Evolutionary conservation across 2,888 invertebrate genomes (phyloP).

Genomic region (Odontocerum albicorne): DNA sequence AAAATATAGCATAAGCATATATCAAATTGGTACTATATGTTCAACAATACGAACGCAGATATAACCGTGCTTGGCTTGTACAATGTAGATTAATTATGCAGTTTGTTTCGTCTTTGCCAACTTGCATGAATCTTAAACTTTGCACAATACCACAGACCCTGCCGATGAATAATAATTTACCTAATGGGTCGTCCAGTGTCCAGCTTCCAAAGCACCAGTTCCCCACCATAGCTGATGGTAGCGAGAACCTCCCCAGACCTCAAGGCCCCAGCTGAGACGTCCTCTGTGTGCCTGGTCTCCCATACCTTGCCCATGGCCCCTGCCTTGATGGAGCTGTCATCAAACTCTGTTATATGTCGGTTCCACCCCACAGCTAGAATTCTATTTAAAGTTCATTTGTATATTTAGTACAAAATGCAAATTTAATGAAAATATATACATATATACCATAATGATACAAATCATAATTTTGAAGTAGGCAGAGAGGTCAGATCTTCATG

Average conservation of each 20-base stretch:
- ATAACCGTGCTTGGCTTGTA: no score
- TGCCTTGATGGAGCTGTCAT: conserved; percentile 55
- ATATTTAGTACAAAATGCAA: no score
- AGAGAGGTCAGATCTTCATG: no score
- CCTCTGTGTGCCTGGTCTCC: conserved; percentile 72
- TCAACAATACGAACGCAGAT: no score
- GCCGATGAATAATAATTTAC: conserved; percentile 39
- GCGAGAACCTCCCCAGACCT: conserved; percentile 69
- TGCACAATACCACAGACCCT: no score
- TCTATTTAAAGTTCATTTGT: conserved; percentile 47
- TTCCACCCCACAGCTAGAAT: conserved; percentile 83
- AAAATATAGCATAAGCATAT: no score
- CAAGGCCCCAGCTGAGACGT: conserved; percentile 71
- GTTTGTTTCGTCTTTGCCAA: no score
- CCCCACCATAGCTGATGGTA: conserved; percentile 77
- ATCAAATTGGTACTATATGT: no score
- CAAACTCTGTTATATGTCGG: conserved; percentile 69
- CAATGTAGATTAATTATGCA: no score
- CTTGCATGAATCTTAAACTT: no score
- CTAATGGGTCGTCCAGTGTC: conserved; percentile 79
- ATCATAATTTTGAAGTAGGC: no score
- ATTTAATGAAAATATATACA: no score
- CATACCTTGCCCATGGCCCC: conserved; percentile 66
- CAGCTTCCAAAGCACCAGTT: conserved; percentile 78
- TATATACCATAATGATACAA: conserved; percentile 1